Evolutionary conservation across 2,797 vertebrate genomes (phyloP), one percentile per base, ranked within the genome.

Genomic region (Aeoliscus strigatus): DNA sequence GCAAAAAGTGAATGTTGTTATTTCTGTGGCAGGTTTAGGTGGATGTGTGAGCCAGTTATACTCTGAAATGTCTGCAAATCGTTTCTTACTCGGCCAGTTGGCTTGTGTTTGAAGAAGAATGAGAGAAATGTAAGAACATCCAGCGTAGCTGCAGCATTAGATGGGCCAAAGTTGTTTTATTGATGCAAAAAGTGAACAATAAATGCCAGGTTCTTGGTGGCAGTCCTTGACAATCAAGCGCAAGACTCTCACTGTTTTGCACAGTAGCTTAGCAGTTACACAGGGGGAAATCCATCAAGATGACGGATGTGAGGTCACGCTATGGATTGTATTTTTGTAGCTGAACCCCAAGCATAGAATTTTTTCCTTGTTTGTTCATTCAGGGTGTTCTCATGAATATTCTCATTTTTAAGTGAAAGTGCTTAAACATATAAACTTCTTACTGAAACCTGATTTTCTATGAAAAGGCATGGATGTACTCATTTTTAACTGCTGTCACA

Each of bases 101-200:
- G 58, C 39, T 57, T 13, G 39, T 52, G 50, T 76, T 70, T 64
- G 30, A 56, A 42, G 36, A 57, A 27, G 24, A 61, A 63, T 51
- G 34, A 65, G 50, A 51, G 23, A 40, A 36, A n/a, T n/a, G n/a
- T n/a, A n/a, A n/a, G n/a, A n/a, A n/a, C n/a, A n/a, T n/a, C 31
- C 46, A 60, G 27, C 16, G 18, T 11, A 46, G 47, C 32, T 29
- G 33, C 32, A 45, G 33, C 34, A 37, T 29, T 31, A 14, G 15
- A 23, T 3, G 18, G 38, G 29, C 33, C 48, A 40, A 53, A 63
- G 49, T 51, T 67, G 16, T 47, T 52, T 36, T 34, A 6, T 14
- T 7, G 13, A 24, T 64, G 37, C 42, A 46, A 43, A 39, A 56
- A 23, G 34, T 49, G 47, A 45, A 40, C 18, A 21, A 39, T 50